A percentile compares a stretch with the other conserved stretches of the same genome.
phyloP scores from a whole-genome alignment of 2,113 vertebrate species.

The Osmerus mordax region DNA sequence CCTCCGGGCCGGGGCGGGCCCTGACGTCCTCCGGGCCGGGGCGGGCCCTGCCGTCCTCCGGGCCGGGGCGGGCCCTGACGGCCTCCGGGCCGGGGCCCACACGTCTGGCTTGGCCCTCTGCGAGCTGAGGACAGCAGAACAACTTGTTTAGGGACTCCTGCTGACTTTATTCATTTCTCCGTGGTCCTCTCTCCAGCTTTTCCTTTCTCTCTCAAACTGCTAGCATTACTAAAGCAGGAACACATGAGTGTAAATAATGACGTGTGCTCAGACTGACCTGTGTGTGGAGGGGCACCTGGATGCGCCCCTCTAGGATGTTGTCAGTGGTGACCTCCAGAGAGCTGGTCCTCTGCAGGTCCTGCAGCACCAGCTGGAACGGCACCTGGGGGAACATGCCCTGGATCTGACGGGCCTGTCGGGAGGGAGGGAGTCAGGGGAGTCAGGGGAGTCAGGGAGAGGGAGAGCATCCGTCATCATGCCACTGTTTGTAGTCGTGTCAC shows the following conservation, averaged over 20 bases:
- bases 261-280: conserved; percentile 72
- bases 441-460: too few relatives aligned
- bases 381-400: conserved; percentile 99
- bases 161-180: too few relatives aligned
- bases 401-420: conserved; percentile 88
- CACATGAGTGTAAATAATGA: too few relatives aligned
- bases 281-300: conserved; percentile 93
- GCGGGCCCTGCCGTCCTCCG: conserved; percentile 77
- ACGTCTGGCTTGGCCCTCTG: conserved; percentile 64
- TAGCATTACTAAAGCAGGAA: too few relatives aligned
- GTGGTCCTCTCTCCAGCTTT: too few relatives aligned
- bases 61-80: conserved; percentile 53
- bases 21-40: conserved; percentile 67
- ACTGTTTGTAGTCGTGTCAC: too few relatives aligned
- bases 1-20: conserved; percentile 71
- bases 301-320: conserved; percentile 96
- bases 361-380: conserved; percentile 91
- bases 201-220: too few relatives aligned
- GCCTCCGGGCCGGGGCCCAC: conserved; percentile 42
- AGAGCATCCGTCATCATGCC: too few relatives aligned
- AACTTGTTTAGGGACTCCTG: not conserved
- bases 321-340: conserved; percentile 97
- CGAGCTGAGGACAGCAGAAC: conserved; percentile 46
- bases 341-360: conserved; percentile 94
- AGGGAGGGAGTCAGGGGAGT: not conserved